A percentile compares a stretch with the other conserved stretches of the same genome.
These are phyloP conservation scores for Paraplagusia blochii DNA, from an alignment of 2,113 vertebrate species.

Conservation along the genomic window DNA sequence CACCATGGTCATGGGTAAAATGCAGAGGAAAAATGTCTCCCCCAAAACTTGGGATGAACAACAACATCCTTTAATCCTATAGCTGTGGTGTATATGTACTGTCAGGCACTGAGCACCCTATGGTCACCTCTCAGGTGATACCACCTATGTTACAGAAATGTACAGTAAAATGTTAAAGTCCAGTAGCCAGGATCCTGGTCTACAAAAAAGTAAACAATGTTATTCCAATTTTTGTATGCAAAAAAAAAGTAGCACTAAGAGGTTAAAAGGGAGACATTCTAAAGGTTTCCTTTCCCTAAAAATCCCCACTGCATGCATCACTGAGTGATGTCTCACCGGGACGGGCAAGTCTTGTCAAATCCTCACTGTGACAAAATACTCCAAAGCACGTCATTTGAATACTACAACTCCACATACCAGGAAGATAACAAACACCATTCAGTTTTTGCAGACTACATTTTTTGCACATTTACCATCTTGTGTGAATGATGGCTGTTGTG, in stretches of 20 bases:
- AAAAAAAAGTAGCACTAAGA: neutral
- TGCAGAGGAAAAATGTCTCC: no score
- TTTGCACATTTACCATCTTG: neutral
- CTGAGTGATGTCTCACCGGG: constrained; percentile 7
- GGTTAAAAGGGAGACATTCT: neutral
- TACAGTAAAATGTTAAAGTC: no score
- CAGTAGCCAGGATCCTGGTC: no score
- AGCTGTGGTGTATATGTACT: no score
- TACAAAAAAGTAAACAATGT: neutral
- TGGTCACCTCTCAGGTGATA: no score
- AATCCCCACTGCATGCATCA: neutral
- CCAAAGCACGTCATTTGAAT: constrained; percentile 37
- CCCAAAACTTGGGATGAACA: no score
- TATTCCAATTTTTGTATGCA: neutral
- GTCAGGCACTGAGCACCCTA: no score
- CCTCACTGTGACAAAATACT: constrained; percentile 30
- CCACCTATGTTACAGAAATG: no score
- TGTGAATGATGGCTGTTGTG: constrained; percentile 16
- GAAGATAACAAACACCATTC: constrained; percentile 21
- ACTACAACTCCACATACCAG: constrained; percentile 29
- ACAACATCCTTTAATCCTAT: no score
- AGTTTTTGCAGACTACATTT: constrained; percentile 2
- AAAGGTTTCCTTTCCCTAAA: neutral
- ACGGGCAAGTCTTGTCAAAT: constrained; percentile 36
- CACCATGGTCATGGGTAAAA: no score